Evolutionary conservation across 2,888 invertebrate species (phyloP), one percentile per base, ranked within the genome.

Genomic region (Morpho helenor): DNA sequence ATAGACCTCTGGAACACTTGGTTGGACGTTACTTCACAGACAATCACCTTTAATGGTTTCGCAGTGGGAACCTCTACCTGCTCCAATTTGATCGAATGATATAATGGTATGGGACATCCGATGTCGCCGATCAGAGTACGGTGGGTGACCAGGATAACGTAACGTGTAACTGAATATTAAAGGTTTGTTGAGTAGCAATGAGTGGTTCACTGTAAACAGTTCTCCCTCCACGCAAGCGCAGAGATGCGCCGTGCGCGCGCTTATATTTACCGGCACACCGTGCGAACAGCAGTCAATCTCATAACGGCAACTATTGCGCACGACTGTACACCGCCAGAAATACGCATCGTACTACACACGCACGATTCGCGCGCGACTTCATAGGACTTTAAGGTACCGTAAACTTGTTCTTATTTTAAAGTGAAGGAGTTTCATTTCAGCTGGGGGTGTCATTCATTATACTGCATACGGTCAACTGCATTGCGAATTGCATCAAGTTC

Each of bases 211-310:
- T 59, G 64, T 66, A 62, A 60, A 44, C 54, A 57, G 65, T 65
- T 71, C 82, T 80, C 84, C 84, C 85, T 76, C 81, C 84, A 80
- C 87, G 84, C 84, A 84, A 49, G 78, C 84, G 85, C 80, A 79
- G 77, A 75, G 80, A 79, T 85, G 88, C 88, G 88, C 84, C 80
- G 79, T 85, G 88, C 88, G 88, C 84, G 84, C 88, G 86, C 86
- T 87, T 88, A 88, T 76, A 89, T 84, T 75, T 80, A 75, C 76
- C 75, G 69, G 67, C 82, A 68, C 79, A 73, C 67, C 73, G 76
- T 67, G 69, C 75, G 74, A 76, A 68, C 74, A 77, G 73, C 87
- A 89, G 88, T 89, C 86, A 82, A 85, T 87, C 77, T 76, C 72
- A 71, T 76, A 75, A 59, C 65, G 59, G 60, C 66, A 64, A 53